phyloP scores from a whole-genome alignment of 2,888 invertebrate species.

The Acleris cristana region DNA sequence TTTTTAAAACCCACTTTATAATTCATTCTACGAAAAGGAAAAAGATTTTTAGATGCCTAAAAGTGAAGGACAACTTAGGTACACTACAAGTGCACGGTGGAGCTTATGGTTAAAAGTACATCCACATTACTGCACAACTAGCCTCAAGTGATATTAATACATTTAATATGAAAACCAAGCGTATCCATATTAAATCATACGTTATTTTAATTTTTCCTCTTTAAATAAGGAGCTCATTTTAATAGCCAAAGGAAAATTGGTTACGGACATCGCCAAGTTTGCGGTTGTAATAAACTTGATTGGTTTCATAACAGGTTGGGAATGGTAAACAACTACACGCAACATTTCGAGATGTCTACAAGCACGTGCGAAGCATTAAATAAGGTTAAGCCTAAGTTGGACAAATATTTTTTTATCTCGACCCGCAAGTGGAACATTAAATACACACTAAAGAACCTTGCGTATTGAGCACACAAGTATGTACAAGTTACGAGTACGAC shows the following conservation, averaged over 20 bases:
- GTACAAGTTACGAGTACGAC: slow-evolving; percentile 58
- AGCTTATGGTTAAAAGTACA: no score
- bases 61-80: no score
- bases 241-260: not conserved
- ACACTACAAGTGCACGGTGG: no score
- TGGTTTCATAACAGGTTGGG: slow-evolving; percentile 24
- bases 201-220: no score
- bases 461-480: slow-evolving; percentile 57
- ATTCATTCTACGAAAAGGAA: no score
- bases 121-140: no score
- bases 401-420: slow-evolving; percentile 67
- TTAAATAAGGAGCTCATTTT: not conserved
- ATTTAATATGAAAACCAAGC: no score
- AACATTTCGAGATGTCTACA: slow-evolving; percentile 19
- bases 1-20: not conserved
- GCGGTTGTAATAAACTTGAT: slow-evolving; percentile 24
- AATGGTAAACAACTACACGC: slow-evolving; percentile 28
- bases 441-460: slow-evolving; percentile 61
- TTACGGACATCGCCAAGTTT: not conserved
- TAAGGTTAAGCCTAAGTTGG: slow-evolving; percentile 34
- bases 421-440: slow-evolving; percentile 72
- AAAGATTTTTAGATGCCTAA: no score
- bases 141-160: no score
- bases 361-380: slow-evolving; percentile 24
- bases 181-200: no score